Percentiles rank a stretch among this genome's conserved stretches.
phyloP scores from a whole-genome alignment of 1,140 invertebrate species.

The Periplaneta americana region DNA sequence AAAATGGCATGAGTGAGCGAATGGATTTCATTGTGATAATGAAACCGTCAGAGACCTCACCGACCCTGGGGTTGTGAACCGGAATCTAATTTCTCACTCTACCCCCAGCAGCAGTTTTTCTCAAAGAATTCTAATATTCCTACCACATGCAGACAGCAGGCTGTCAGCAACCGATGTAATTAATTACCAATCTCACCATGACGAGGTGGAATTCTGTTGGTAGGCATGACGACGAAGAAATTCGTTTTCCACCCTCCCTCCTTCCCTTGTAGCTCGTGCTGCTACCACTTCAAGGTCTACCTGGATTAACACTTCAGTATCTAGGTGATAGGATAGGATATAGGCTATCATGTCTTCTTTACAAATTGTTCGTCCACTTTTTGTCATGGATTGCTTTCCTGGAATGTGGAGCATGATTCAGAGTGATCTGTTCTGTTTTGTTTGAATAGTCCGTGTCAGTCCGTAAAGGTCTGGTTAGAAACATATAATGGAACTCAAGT shows the following conservation, averaged over 20 bases:
- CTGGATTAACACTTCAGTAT: not conserved
- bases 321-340: not conserved
- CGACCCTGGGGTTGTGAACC: no score
- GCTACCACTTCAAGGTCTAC: not conserved
- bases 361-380: not conserved
- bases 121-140: not conserved
- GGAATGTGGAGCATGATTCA: no score
- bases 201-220: not conserved
- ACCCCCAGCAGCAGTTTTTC: not conserved
- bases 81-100: not conserved
- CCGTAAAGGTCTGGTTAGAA: no score
- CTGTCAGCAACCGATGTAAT: not conserved
- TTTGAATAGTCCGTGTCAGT: no score
- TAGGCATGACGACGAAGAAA: not conserved
- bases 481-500: no score
- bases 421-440: no score
- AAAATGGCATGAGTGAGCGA: no score
- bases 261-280: not conserved
- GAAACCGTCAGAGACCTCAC: no score
- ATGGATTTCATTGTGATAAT: no score
- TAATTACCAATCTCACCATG: not conserved
- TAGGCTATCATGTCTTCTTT: not conserved
- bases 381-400: not conserved
- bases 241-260: not conserved
- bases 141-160: not conserved